These are phyloP conservation scores for Campylomormyrus tamandua DNA, from an alignment of 2,113 vertebrate genomes.

Conservation along the genomic window DNA sequence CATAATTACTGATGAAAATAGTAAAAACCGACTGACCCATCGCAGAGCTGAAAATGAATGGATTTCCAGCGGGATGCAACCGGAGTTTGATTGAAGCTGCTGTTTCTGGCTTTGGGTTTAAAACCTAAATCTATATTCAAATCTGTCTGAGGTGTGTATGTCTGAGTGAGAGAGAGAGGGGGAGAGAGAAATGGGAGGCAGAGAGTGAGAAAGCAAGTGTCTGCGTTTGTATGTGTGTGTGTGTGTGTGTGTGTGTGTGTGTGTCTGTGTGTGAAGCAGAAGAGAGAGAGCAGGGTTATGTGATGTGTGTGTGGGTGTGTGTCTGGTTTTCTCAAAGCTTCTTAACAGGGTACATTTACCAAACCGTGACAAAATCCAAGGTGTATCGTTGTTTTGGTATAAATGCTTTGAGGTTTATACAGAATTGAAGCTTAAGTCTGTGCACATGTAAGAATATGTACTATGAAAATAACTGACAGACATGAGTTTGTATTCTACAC, in stretches of 20 bases:
- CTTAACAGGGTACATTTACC: conserved; percentile 98
- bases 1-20: neutral
- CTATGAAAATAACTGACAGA: neutral
- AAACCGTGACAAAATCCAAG: conserved; percentile 94
- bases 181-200: conserved; percentile 4
- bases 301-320: conserved; percentile 78
- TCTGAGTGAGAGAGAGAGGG: conserved; percentile 63
- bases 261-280: neutral
- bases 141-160: conserved; percentile 91
- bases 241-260: conserved; percentile 31
- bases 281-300: conserved; percentile 76
- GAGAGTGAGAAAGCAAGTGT: conserved; percentile 5
- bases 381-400: conserved; percentile 85
- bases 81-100: conserved; percentile 47
- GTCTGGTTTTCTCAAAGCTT: conserved; percentile 92
- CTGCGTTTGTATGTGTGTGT: conserved; percentile 24
- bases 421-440: conserved; percentile 46
- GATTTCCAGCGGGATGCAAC: conserved; percentile 37
- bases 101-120: conserved; percentile 69
- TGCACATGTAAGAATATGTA: conserved; percentile 63
- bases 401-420: conserved; percentile 48
- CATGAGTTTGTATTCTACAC: neutral
- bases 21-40: neutral
- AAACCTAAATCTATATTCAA: conserved; percentile 98
- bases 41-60: conserved; percentile 26